Percentiles rank a stretch among this genome's conserved stretches.
These are phyloP conservation scores for Napeogenes inachia DNA, from an alignment of 2,888 invertebrate species.

Conservation along the genomic window DNA sequence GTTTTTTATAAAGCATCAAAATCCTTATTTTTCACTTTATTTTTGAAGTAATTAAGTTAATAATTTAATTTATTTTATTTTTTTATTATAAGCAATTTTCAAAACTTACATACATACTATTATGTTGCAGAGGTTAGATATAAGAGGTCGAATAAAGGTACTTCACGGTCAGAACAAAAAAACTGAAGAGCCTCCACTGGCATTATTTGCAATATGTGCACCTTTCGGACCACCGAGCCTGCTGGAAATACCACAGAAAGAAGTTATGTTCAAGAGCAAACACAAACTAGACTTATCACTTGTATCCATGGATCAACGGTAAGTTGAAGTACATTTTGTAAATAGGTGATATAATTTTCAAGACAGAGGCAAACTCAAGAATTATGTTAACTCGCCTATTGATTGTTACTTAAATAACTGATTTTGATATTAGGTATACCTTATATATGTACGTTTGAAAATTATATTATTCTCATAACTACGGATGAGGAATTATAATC, in stretches of 20 bases:
- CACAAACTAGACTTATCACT: constrained; percentile 98
- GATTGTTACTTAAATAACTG: background rate
- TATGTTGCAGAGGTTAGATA: constrained; percentile 92
- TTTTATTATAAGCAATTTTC: background rate
- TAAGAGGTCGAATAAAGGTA: constrained; percentile 96
- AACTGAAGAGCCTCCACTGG: constrained; percentile 95
- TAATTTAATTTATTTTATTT: background rate
- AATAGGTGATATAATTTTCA: background rate
- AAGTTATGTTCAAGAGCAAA: constrained; percentile 99
- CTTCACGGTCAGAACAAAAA: constrained; percentile 97
- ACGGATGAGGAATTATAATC: constrained; percentile 23
- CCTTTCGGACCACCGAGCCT: constrained; percentile 99
- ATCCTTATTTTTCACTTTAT: no score
- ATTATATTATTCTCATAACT: background rate
- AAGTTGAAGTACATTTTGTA: constrained; percentile 27
- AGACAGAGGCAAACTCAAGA: no score
- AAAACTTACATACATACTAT: background rate
- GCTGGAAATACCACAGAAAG: constrained; percentile 97
- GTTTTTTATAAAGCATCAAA: background rate
- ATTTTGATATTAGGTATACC: background rate
- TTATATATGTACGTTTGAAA: background rate
- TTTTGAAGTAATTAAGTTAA: no score
- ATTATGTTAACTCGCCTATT: background rate
- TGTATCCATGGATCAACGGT: constrained; percentile 98
- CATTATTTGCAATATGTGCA: constrained; percentile 97